These are phyloP conservation scores for Enteromius paludinosus DNA, from an alignment of 2,797 vertebrate species.

Conservation along the genomic window DNA sequence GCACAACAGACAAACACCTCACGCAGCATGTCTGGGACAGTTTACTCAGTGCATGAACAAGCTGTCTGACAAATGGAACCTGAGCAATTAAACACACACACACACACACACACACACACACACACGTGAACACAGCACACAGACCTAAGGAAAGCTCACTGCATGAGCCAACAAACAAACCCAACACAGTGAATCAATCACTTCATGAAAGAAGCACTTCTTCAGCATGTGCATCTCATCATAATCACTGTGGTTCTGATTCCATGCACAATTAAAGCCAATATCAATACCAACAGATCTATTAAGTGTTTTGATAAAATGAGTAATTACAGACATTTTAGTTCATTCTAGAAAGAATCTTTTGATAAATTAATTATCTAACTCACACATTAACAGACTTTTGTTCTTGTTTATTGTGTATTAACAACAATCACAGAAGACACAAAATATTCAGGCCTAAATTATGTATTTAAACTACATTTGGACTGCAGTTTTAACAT, in stretches of 20 bases:
- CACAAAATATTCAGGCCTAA: not conserved
- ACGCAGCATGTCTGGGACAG: constrained; percentile 63
- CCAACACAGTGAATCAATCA: constrained; percentile 50
- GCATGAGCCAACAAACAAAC: constrained; percentile 55
- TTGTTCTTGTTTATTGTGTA: not conserved
- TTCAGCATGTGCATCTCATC: constrained; percentile 13
- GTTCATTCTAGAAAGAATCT: not conserved
- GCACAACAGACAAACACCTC: constrained; percentile 68
- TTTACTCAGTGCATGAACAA: constrained; percentile 48
- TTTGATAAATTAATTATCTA: not conserved
- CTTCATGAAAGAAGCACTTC: constrained; percentile 11
- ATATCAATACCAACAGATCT: not conserved
- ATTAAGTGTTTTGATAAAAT: not conserved
- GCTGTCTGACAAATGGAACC: constrained; percentile 50
- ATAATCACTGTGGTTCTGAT: constrained; percentile 24
- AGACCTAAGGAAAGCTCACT: constrained; percentile 45
- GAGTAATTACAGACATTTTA: not conserved
- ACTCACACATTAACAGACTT: not conserved
- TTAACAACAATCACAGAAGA: not conserved
- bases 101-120: constrained; percentile 49
- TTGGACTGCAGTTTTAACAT: not conserved
- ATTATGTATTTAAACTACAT: not conserved
- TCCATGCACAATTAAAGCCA: not conserved
- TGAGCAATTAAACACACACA: constrained; percentile 58
- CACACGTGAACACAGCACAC: constrained; percentile 21